Conservation (phyloP, 2,113 vertebrate genomes). For the Platichthys flesus region DNA sequence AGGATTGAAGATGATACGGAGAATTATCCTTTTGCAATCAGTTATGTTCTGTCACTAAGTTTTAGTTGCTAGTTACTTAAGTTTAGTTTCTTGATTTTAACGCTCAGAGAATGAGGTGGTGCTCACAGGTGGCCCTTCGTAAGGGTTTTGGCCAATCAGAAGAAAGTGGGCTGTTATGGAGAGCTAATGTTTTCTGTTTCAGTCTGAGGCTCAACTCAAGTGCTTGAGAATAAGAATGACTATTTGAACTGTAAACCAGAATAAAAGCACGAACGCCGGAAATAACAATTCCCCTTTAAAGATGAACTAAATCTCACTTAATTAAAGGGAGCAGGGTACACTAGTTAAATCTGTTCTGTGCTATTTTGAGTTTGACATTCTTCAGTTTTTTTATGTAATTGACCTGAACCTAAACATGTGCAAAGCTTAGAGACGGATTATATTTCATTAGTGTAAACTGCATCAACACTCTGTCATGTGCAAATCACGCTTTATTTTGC, state of each 20-base stretch:
- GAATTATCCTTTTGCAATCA: too few relatives aligned
- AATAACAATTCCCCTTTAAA: background rate
- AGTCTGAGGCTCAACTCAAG: background rate
- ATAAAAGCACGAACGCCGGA: background rate
- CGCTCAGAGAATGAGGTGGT: too few relatives aligned
- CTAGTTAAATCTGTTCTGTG: background rate
- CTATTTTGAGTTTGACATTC: background rate
- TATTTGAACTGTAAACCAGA: background rate
- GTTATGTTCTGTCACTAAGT: too few relatives aligned
- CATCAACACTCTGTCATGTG: conserved; percentile 1
- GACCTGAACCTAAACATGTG: background rate
- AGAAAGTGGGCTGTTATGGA: background rate
- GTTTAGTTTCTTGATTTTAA: too few relatives aligned
- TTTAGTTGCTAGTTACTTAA: too few relatives aligned
- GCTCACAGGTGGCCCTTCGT: too few relatives aligned
- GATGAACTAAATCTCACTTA: background rate
- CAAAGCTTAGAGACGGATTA: background rate
- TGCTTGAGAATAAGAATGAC: background rate
- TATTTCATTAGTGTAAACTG: background rate
- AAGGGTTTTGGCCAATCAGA: too few relatives aligned
- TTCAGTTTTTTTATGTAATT: background rate
- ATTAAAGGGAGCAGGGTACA: background rate
- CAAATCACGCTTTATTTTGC: background rate
- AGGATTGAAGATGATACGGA: too few relatives aligned
- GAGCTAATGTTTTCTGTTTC: background rate